A percentile compares a stretch with the other conserved stretches of the same genome.
These are phyloP conservation scores for Pantala flavescens DNA, from an alignment of 1,140 invertebrate species.

Conservation along the genomic window DNA sequence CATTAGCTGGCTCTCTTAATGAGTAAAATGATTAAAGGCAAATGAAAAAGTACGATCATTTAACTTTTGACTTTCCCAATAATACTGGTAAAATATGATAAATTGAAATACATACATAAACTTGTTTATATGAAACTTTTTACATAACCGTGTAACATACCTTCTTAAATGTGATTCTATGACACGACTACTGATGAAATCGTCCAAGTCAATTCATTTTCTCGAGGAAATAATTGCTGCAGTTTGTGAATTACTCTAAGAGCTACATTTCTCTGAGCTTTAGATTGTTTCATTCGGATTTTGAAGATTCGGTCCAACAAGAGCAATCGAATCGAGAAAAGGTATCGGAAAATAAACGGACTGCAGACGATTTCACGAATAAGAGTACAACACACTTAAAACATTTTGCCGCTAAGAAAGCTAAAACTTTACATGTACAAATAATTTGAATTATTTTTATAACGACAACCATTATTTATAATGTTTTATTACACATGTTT, in stretches of 20 bases:
- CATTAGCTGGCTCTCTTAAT: too few relatives aligned
- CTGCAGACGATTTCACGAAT: background rate
- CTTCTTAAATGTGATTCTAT: background rate
- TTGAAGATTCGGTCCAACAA: too few relatives aligned
- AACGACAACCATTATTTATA: conserved; percentile 8
- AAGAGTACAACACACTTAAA: background rate
- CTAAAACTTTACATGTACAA: conserved; percentile 7
- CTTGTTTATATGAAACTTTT: background rate
- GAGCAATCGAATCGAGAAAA: too few relatives aligned
- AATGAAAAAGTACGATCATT: too few relatives aligned
- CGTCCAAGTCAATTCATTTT: background rate
- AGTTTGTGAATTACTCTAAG: too few relatives aligned
- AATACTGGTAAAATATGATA: too few relatives aligned
- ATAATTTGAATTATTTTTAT: background rate
- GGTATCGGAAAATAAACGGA: background rate
- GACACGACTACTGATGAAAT: background rate
- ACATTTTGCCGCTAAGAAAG: background rate
- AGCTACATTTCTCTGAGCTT: too few relatives aligned
- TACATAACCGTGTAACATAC: conserved; percentile 1
- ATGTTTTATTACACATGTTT: conserved; percentile 1
- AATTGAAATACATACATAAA: background rate
- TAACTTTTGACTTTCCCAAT: too few relatives aligned
- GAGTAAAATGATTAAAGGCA: too few relatives aligned
- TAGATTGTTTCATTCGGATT: too few relatives aligned
- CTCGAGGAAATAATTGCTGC: background rate